A percentile compares a stretch with the other conserved stretches of the same genome.
Evolutionary conservation across 2,113 vertebrate species (phyloP).

Genomic region (Micronycteris hirsuta): DNA sequence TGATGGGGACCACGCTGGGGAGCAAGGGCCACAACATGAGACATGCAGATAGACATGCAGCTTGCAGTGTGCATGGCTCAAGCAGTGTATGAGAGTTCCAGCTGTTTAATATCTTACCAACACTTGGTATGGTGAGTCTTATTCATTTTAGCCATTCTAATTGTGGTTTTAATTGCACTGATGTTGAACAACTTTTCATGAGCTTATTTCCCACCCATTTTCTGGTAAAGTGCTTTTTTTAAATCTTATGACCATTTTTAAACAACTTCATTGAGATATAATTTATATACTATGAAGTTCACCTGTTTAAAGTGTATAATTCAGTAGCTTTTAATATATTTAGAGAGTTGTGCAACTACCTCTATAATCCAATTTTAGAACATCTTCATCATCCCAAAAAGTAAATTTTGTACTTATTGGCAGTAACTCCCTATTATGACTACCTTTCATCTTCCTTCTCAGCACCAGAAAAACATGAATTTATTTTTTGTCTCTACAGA

Average conservation of each 20-base stretch:
- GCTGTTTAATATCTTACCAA: not conserved
- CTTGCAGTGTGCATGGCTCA: no score
- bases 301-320: not conserved
- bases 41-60: no score
- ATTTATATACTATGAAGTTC: not conserved
- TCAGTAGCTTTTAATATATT: not conserved
- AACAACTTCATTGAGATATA: not conserved
- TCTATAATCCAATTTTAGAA: not conserved
- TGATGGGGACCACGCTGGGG: no score
- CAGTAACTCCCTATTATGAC: not conserved
- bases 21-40: no score
- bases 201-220: not conserved
- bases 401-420: not conserved
- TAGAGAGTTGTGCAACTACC: not conserved
- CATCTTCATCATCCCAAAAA: not conserved
- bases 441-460: not conserved
- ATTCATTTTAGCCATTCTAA: not conserved
- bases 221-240: not conserved
- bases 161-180: not conserved
- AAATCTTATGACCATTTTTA: not conserved
- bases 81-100: not conserved
- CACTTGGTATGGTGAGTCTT: not conserved
- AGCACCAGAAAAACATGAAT: not conserved
- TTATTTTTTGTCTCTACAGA: no score
- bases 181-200: not conserved